Evolutionary conservation across 2,888 invertebrate species (phyloP).

Genomic region (Pasiphila rectangulata): DNA sequence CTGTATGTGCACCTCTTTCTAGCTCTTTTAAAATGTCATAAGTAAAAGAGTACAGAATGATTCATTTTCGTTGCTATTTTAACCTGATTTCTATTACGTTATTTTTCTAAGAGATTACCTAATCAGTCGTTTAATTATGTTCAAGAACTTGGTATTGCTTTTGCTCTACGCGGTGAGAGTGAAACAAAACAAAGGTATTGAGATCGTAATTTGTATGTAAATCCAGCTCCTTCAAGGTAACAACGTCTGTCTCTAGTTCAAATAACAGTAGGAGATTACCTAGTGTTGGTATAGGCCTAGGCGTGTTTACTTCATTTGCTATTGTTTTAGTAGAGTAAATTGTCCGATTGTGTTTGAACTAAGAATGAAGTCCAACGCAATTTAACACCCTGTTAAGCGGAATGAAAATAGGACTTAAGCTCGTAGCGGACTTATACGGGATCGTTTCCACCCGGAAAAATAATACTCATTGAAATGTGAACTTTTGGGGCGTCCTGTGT

Average conservation of each 20-base stretch:
- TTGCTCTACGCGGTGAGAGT: background rate
- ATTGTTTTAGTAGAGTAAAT: slow-evolving; percentile 2
- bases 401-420: background rate
- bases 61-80: too few species aligned
- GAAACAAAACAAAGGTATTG: slow-evolving; percentile 5
- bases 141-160: too few species aligned
- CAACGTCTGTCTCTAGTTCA: slow-evolving; percentile 18
- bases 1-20: too few species aligned
- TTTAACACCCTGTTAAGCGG: background rate
- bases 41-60: too few species aligned
- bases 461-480: too few species aligned
- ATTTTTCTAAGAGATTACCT: too few species aligned
- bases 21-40: too few species aligned
- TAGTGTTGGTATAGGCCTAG: slow-evolving; percentile 17
- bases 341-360: background rate
- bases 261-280: slow-evolving; percentile 39
- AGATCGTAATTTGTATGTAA: slow-evolving; percentile 25
- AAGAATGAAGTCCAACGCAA: background rate
- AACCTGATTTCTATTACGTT: too few species aligned
- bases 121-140: too few species aligned
- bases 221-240: slow-evolving; percentile 13
- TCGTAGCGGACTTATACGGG: slow-evolving; percentile 6
- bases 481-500: too few species aligned
- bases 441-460: too few species aligned
- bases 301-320: slow-evolving; percentile 14